Evolutionary conservation across 2,113 vertebrate genomes (phyloP).

Genomic region (Holacanthus passer): DNA sequence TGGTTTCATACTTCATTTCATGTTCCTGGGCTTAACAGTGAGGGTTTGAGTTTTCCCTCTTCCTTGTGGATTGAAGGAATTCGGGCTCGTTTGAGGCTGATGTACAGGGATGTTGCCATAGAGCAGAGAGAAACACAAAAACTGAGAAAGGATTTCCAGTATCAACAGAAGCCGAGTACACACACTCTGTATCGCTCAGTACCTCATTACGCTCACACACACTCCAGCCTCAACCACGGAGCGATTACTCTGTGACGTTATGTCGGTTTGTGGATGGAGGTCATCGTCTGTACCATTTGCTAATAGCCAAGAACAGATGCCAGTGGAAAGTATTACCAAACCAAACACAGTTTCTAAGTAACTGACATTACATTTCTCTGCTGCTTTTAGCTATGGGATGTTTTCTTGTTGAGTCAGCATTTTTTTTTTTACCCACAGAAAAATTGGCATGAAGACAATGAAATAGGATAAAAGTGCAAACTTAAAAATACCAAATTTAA

Average conservation of each 20-base stretch:
- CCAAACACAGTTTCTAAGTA: slow-evolving; percentile 19
- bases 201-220: slow-evolving; percentile 42
- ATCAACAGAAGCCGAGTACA: slow-evolving; percentile 39
- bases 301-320: slow-evolving; percentile 44
- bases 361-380: background rate
- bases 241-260: slow-evolving; percentile 47
- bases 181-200: slow-evolving; percentile 28
- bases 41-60: background rate
- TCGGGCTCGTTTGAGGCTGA: background rate
- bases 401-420: background rate
- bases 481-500: background rate
- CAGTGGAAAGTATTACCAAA: slow-evolving; percentile 49
- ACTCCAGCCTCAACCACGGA: slow-evolving; percentile 48
- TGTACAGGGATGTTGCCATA: background rate
- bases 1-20: background rate
- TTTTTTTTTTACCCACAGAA: background rate
- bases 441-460: background rate
- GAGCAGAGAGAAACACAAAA: slow-evolving; percentile 15
- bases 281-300: slow-evolving; percentile 32
- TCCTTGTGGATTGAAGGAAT: slow-evolving; percentile 35
- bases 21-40: background rate
- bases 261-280: slow-evolving; percentile 43
- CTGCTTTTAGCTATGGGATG: slow-evolving; percentile 2
- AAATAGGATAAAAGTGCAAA: background rate
- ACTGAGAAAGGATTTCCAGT: slow-evolving; percentile 26